phyloP scores from a whole-genome alignment of 2,888 invertebrate species.

The Barypeithes pellucidus region DNA sequence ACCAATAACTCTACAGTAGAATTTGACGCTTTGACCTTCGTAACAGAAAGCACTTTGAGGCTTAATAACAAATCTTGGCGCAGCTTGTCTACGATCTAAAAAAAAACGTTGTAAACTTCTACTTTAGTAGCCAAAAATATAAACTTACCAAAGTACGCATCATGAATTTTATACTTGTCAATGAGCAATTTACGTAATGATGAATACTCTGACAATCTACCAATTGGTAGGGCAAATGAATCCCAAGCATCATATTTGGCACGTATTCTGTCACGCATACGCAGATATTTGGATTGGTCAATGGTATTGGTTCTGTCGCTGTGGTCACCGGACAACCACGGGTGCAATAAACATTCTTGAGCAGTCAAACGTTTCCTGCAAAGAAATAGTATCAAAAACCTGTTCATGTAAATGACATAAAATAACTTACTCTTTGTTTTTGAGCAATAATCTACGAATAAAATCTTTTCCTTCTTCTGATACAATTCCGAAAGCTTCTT shows the following conservation, averaged over 20 bases:
- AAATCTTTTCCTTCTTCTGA: slow-evolving; percentile 99
- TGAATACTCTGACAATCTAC: slow-evolving; percentile 97
- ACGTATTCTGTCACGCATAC: slow-evolving; percentile 90
- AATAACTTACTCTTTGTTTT: slow-evolving; percentile 89
- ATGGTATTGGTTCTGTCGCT: slow-evolving; percentile 84
- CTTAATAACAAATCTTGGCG: slow-evolving; percentile 97
- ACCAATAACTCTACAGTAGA: slow-evolving; percentile 97
- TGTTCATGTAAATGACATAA: slow-evolving; percentile 14
- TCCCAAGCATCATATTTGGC: slow-evolving; percentile 86
- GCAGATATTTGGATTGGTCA: slow-evolving; percentile 87
- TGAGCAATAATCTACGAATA: slow-evolving; percentile 91
- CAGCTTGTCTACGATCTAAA: slow-evolving; percentile 95
- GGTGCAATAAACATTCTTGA: slow-evolving; percentile 95
- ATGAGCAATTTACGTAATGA: slow-evolving; percentile 95
- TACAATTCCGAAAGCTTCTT: slow-evolving; percentile 93
- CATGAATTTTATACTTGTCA: slow-evolving; percentile 97
- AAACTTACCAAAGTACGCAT: slow-evolving; percentile 90
- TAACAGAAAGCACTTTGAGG: slow-evolving; percentile 96
- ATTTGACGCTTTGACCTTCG: slow-evolving; percentile 97
- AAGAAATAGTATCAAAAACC: slow-evolving; percentile 44
- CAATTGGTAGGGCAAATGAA: slow-evolving; percentile 93
- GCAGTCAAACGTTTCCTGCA: slow-evolving; percentile 96
- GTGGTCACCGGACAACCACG: slow-evolving; percentile 94
- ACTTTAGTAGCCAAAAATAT: slow-evolving; percentile 3
- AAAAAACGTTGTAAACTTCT: not conserved